phyloP scores from a whole-genome alignment of 1,140 invertebrate genomes.

The Hypsibius dujardini region DNA sequence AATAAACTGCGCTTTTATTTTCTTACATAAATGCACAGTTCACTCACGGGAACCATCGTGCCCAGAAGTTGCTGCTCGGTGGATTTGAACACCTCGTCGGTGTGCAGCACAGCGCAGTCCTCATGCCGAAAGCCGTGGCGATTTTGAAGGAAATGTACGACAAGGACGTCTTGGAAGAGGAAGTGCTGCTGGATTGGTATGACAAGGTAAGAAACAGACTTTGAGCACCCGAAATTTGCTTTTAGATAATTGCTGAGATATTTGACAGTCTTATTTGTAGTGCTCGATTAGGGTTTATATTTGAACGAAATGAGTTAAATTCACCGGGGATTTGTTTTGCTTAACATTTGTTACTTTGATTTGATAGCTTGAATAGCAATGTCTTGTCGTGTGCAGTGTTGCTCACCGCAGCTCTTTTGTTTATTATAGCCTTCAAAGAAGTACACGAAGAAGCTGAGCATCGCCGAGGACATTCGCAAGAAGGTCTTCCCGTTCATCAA shows the following conservation, averaged over 20 bases:
- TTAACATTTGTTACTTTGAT: too few relatives aligned
- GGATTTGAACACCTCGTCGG: conserved; percentile 84
- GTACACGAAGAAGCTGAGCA: conserved; percentile 63
- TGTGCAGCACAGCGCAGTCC: conserved; percentile 47
- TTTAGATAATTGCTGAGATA: too few relatives aligned
- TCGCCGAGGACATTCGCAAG: conserved; percentile 74
- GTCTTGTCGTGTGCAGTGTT: too few relatives aligned
- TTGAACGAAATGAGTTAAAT: too few relatives aligned
- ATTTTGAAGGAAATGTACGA: conserved; percentile 89
- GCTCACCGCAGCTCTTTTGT: neutral
- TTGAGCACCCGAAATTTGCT: too few relatives aligned
- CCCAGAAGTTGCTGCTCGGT: conserved; percentile 82
- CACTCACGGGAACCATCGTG: conserved; percentile 66
- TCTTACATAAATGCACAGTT: conserved; percentile 45
- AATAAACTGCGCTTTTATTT: neutral
- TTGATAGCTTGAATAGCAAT: too few relatives aligned
- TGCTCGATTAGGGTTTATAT: too few relatives aligned
- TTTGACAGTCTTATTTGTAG: too few relatives aligned
- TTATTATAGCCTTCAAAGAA: conserved; percentile 51
- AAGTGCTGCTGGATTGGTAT: conserved; percentile 78
- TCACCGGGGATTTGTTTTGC: too few relatives aligned
- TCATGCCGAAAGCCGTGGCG: conserved; percentile 70
- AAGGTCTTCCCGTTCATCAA: conserved; percentile 80
- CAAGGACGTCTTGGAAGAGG: conserved; percentile 79
- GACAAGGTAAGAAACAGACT: conserved; percentile 49